Evolutionary conservation across 2,113 vertebrate species (phyloP), one percentile per base, ranked within the genome.

Genomic region (Microcebus jonahi): DNA sequence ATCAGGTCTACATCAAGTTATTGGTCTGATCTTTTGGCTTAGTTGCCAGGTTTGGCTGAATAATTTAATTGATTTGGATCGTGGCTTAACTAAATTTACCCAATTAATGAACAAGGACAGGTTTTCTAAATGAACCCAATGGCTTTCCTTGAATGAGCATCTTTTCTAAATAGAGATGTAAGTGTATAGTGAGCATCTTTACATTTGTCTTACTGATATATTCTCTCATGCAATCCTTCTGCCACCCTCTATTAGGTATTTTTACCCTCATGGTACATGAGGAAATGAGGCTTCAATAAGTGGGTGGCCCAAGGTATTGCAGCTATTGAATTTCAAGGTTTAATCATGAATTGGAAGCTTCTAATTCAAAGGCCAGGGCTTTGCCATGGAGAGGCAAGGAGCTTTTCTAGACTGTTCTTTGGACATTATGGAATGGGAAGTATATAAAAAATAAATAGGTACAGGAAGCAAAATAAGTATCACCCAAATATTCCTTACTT

Each of bases 301-400:
- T 5, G 10, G 3, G 8, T 83, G 14, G 15, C n/a, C 27, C 42
- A 10, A 3, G 6, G 6, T 53, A 2, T 31, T 4, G 12, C 4
- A 67, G 61, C n/a, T 55, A 25, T n/a, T 83, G 68, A 80, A 31
- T 15, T 67, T 59, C 36, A 50, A 39, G 17, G 8, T 6, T 15
- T 5, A 42, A 63, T 39, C n/a, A 17, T 17, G 14, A 34, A 29
- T 4, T 39, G 18, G 53, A 53, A 17, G 1, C 9, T 65, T 77
- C 45, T 36, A 36, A 57, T 80, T 36, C 45, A 31, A 70, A 80
- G 12, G 21, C 65, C 13, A 2, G 20, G 2, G 1, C 27, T 53
- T 61, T 83, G 12, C 20, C 31, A 5, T 0, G 2, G n/a, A 39
- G 0, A 0, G 10, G 55, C 34, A n/a, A 17, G n/a, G n/a, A 25